Conservation (phyloP, 1,140 invertebrate genomes). For the Drosophila obscura region DNA sequence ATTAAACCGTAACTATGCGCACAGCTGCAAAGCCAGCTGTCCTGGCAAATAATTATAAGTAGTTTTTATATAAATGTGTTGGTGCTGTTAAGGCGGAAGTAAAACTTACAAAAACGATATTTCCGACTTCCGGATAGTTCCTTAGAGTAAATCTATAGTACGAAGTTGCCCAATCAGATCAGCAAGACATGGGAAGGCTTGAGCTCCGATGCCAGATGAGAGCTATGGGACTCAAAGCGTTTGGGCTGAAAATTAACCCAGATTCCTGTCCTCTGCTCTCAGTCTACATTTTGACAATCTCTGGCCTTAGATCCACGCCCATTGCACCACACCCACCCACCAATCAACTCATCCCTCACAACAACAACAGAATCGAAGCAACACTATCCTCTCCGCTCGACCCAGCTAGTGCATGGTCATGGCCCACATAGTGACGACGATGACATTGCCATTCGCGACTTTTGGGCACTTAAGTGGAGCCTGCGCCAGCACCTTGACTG, state of each 20-base stretch:
- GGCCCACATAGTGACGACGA: conserved; percentile 38
- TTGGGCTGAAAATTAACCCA: no score
- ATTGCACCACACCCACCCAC: conserved; percentile 45
- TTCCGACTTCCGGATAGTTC: no score
- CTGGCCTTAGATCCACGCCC: conserved; percentile 24
- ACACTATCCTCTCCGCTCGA: neutral
- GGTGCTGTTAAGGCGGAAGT: neutral
- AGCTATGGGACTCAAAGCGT: no score
- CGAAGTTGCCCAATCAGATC: no score
- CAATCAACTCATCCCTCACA: conserved; percentile 21
- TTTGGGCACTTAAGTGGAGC: conserved; percentile 36
- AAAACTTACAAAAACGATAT: no score
- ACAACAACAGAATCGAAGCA: neutral
- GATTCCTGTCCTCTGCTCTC: conserved; percentile 1
- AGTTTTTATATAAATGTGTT: neutral
- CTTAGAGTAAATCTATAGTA: no score
- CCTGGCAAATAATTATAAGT: no score
- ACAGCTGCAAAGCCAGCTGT: no score
- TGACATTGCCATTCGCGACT: conserved; percentile 48
- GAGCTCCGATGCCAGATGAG: no score
- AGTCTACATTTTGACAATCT: conserved; percentile 19
- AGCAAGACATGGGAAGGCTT: no score
- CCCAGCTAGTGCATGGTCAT: conserved; percentile 13
- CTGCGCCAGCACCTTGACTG: neutral
- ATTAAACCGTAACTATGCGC: no score